A percentile compares a stretch with the other conserved stretches of the same genome.
Conservation (phyloP, 2,113 vertebrate species). For the Sakesphorus luctuosus region DNA sequence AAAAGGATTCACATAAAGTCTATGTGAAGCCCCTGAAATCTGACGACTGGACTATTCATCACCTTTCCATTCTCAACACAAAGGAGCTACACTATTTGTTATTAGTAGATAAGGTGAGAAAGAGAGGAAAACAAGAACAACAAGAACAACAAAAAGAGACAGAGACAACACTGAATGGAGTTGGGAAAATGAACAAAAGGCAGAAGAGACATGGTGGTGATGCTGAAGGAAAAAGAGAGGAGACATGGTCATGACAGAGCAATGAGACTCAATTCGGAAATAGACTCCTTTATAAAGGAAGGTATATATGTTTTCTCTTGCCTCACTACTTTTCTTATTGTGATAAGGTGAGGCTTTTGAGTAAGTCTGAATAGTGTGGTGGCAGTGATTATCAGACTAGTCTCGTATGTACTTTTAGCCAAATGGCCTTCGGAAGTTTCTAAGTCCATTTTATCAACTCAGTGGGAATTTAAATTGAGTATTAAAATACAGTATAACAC, state of each 20-base stretch:
- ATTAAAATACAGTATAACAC: constrained; percentile 25
- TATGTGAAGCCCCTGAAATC: constrained; percentile 19
- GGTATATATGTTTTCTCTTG: neutral
- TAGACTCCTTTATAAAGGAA: neutral
- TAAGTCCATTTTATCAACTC: constrained; percentile 41
- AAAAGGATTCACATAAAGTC: neutral
- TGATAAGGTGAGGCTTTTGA: constrained; percentile 1
- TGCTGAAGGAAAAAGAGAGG: neutral
- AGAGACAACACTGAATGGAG: neutral
- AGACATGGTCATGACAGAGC: neutral
- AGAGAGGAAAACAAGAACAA: neutral
- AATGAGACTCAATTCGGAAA: neutral
- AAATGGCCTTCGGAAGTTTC: constrained; percentile 27
- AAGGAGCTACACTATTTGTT: neutral
- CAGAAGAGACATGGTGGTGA: neutral
- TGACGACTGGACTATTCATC: constrained; percentile 3
- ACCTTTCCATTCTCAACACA: neutral
- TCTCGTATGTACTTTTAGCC: constrained; percentile 23
- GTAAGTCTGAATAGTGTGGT: neutral
- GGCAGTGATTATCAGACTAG: constrained; percentile 10
- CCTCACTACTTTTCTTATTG: neutral
- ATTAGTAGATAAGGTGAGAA: neutral
- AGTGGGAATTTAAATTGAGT: constrained; percentile 53
- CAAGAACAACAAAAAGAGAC: neutral
- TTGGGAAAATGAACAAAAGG: neutral